These are phyloP conservation scores for Muscicapa striata DNA, from an alignment of 2,797 vertebrate species.

Conservation along the genomic window DNA sequence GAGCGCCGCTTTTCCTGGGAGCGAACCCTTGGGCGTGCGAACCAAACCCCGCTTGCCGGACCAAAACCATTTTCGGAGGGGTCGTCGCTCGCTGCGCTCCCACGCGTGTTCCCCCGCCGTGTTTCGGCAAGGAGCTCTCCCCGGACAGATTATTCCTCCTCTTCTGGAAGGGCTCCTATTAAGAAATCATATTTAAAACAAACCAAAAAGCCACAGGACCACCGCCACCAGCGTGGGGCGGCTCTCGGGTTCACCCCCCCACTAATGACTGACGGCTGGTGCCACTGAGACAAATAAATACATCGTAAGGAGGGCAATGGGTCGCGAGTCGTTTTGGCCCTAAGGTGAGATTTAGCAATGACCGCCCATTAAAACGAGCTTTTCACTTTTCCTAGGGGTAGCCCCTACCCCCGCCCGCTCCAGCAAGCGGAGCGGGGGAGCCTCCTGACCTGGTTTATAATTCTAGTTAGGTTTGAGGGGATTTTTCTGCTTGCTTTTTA, in stretches of 20 bases:
- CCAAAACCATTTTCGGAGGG: neutral
- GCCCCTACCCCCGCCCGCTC: neutral
- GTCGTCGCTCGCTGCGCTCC: neutral
- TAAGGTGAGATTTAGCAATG: constrained; percentile 63
- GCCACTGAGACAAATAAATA: constrained; percentile 67
- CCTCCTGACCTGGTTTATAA: neutral
- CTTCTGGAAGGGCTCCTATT: neutral
- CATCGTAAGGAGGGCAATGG: constrained; percentile 66
- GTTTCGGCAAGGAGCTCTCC: neutral
- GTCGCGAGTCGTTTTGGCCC: constrained; percentile 63
- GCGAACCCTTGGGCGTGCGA: neutral
- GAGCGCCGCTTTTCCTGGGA: neutral
- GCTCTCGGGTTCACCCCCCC: constrained; percentile 11
- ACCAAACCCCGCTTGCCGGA: neutral
- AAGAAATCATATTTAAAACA: constrained; percentile 20
- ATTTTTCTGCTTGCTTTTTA: neutral
- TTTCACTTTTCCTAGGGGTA: constrained; percentile 57
- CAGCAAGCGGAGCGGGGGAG: neutral
- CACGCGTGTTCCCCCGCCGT: neutral
- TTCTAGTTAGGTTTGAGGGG: neutral
- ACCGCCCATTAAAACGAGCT: constrained; percentile 65
- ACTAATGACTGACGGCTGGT: constrained; percentile 61
- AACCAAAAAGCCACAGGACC: neutral
- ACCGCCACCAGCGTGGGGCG: neutral
- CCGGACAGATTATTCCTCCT: neutral